These are phyloP conservation scores for Siderastrea radians DNA, from an alignment of 92 coral and sea anemone genomes.

Conservation along the genomic window DNA sequence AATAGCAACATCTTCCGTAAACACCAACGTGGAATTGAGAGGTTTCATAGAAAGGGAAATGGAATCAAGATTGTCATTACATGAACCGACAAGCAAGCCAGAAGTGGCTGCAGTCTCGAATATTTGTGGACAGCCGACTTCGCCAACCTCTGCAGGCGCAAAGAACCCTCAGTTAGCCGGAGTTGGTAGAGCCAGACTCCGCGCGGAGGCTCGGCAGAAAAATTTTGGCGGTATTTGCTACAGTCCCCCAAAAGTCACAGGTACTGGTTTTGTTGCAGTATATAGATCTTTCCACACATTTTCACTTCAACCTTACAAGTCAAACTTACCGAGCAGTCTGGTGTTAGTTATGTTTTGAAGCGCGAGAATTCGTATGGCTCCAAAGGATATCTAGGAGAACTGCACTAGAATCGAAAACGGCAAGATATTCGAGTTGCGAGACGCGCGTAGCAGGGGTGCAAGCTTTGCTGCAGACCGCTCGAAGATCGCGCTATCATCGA, in stretches of 20 bases:
- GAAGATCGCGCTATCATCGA: too few relatives aligned
- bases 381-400: too few relatives aligned
- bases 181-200: constrained; percentile 84
- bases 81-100: not conserved
- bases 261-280: constrained; percentile 2
- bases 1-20: not conserved
- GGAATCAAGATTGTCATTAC: not conserved
- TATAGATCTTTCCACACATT: too few relatives aligned
- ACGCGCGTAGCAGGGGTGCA: too few relatives aligned
- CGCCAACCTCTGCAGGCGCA: constrained; percentile 6
- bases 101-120: not conserved
- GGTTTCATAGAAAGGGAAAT: constrained; percentile 6
- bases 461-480: too few relatives aligned
- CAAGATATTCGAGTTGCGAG: too few relatives aligned
- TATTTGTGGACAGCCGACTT: constrained; percentile 30
- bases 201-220: constrained; percentile 78
- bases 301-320: too few relatives aligned
- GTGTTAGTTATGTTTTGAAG: too few relatives aligned
- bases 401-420: too few relatives aligned
- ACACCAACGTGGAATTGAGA: not conserved
- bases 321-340: too few relatives aligned
- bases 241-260: constrained; percentile 28
- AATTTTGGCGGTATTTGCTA: constrained; percentile 81
- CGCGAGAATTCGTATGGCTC: too few relatives aligned
- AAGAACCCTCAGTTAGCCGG: constrained; percentile 48